Conservation (phyloP, 2,888 invertebrate genomes). For the Xestia xanthographa region DNA sequence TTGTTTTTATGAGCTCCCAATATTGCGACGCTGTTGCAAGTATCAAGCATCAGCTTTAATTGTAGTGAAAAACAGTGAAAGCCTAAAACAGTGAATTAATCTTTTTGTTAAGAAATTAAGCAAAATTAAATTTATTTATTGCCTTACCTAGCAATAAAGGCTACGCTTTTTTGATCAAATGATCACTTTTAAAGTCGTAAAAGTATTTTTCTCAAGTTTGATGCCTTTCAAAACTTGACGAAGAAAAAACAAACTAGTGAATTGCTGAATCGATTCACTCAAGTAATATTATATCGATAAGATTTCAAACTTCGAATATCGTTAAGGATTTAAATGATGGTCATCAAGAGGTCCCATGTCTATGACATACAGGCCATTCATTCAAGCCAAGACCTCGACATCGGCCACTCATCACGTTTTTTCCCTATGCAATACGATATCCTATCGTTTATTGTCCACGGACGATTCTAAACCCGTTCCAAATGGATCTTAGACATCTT, state of each 20-base stretch:
- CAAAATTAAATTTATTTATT: neutral
- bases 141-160: neutral
- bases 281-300: slow-evolving; percentile 78
- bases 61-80: no score
- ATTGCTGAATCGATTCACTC: slow-evolving; percentile 77
- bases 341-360: slow-evolving; percentile 76
- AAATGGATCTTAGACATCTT: slow-evolving; percentile 83
- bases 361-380: slow-evolving; percentile 78
- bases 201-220: slow-evolving; percentile 22
- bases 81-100: neutral
- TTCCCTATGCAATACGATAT: slow-evolving; percentile 88
- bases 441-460: slow-evolving; percentile 85
- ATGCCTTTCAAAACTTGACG: slow-evolving; percentile 17
- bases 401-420: slow-evolving; percentile 88
- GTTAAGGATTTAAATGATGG: slow-evolving; percentile 78
- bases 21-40: no score
- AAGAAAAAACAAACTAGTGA: slow-evolving; percentile 57
- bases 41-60: no score
- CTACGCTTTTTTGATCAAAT: slow-evolving; percentile 4
- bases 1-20: no score
- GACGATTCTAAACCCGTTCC: slow-evolving; percentile 86
- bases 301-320: slow-evolving; percentile 74
- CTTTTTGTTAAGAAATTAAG: neutral
- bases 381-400: slow-evolving; percentile 82
- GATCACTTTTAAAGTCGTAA: slow-evolving; percentile 21